Conservation (phyloP, 2,888 invertebrate genomes). For the Sepioteuthis lessoniana region DNA sequence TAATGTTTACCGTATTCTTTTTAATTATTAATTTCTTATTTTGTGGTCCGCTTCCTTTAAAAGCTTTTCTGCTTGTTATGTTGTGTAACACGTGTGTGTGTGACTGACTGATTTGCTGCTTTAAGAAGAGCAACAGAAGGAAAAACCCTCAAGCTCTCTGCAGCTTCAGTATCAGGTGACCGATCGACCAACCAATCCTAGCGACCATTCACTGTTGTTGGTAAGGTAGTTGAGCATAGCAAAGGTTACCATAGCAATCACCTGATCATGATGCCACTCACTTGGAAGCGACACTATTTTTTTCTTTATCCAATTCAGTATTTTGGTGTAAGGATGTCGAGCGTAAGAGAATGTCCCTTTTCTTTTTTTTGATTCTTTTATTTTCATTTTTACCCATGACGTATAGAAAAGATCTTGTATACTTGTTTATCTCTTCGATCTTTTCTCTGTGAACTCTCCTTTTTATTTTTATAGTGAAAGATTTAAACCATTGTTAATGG, state of each 20-base stretch:
- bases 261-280: background rate
- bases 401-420: background rate
- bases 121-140: too few species aligned
- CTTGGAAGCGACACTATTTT: background rate
- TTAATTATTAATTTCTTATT: too few species aligned
- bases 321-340: background rate
- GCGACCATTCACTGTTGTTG: background rate
- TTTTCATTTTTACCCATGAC: too few species aligned
- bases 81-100: too few species aligned
- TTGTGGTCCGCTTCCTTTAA: too few species aligned
- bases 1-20: too few species aligned
- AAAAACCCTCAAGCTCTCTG: background rate
- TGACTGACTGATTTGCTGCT: too few species aligned
- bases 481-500: too few species aligned
- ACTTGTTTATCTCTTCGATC: background rate
- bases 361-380: background rate
- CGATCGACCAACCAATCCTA: background rate
- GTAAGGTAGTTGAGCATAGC: background rate
- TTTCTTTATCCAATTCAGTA: background rate
- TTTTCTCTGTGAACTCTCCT: too few species aligned
- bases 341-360: background rate
- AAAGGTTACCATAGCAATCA: background rate
- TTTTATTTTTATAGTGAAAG: too few species aligned
- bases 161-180: background rate
- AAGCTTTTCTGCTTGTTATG: too few species aligned